These are phyloP conservation scores for Agrypnus murinus DNA, from an alignment of 2,888 invertebrate species.

Conservation along the genomic window DNA sequence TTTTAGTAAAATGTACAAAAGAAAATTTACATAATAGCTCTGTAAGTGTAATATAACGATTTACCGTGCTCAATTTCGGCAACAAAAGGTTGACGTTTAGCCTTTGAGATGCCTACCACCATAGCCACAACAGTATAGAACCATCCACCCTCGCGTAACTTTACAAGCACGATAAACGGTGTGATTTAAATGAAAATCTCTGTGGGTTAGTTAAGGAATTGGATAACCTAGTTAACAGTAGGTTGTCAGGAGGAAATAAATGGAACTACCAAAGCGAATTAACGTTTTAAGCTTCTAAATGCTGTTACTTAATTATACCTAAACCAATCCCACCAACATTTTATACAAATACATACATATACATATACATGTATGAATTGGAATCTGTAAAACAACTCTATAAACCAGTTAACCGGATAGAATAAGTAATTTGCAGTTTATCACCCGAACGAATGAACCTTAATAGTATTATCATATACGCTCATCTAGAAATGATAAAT, in stretches of 20 bases:
- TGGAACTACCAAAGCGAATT: conserved; percentile 20
- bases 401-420: conserved; percentile 20
- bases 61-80: no score
- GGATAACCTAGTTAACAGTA: conserved; percentile 25
- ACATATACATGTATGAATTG: conserved; percentile 13
- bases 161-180: conserved; percentile 15
- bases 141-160: conserved; percentile 3
- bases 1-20: no score
- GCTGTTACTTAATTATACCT: conserved; percentile 23
- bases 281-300: conserved; percentile 25
- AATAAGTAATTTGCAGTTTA: conserved; percentile 22
- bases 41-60: no score
- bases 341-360: conserved; percentile 13
- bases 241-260: conserved; percentile 17
- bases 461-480: not conserved
- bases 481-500: conserved; percentile 19
- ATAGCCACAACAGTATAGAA: not conserved
- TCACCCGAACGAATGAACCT: conserved; percentile 10
- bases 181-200: conserved; percentile 19
- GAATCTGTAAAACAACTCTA: conserved; percentile 18
- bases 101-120: no score
- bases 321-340: conserved; percentile 6
- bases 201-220: conserved; percentile 23
- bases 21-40: no score
- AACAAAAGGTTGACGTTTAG: no score